Conservation (phyloP, 2,113 vertebrate genomes). For the Amphiprion ocellaris region DNA sequence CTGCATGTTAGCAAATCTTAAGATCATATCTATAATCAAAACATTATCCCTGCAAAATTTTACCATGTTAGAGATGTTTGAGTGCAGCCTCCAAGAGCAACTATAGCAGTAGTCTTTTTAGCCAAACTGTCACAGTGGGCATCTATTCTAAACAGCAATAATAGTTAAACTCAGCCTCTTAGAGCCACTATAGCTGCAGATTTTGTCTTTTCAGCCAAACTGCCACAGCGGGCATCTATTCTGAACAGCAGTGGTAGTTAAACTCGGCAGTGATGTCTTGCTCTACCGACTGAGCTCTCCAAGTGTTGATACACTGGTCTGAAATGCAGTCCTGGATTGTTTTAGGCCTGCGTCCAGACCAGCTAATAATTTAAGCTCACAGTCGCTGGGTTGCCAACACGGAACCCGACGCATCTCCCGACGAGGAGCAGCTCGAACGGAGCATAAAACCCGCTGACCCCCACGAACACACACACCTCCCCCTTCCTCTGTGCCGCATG, state of each 20-base stretch:
- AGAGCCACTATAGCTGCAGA: neutral
- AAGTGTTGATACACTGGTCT: conserved; percentile 37
- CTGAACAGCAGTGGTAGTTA: neutral
- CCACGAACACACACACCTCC: conserved; percentile 41
- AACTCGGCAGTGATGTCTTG: conserved; percentile 20
- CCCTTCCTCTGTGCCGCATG: conserved; percentile 49
- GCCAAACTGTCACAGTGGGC: neutral
- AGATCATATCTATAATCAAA: no score
- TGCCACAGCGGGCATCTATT: conserved; percentile 7
- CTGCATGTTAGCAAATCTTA: neutral
- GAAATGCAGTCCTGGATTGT: conserved; percentile 32
- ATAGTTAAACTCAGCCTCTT: neutral
- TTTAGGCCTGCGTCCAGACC: conserved; percentile 47
- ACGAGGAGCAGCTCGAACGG: conserved; percentile 47
- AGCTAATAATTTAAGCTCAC: conserved; percentile 59
- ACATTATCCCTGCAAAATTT: neutral
- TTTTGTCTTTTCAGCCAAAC: neutral
- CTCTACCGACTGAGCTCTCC: conserved; percentile 1
- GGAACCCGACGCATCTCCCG: conserved; percentile 42
- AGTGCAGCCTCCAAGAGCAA: neutral
- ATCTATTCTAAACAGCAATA: neutral
- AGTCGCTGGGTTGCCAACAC: conserved; percentile 45
- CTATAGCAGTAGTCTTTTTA: neutral
- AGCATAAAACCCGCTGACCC: conserved; percentile 73
- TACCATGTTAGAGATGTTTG: neutral